Evolutionary conservation across 1,140 invertebrate species (phyloP).

Genomic region (Procambarus virginalis): DNA sequence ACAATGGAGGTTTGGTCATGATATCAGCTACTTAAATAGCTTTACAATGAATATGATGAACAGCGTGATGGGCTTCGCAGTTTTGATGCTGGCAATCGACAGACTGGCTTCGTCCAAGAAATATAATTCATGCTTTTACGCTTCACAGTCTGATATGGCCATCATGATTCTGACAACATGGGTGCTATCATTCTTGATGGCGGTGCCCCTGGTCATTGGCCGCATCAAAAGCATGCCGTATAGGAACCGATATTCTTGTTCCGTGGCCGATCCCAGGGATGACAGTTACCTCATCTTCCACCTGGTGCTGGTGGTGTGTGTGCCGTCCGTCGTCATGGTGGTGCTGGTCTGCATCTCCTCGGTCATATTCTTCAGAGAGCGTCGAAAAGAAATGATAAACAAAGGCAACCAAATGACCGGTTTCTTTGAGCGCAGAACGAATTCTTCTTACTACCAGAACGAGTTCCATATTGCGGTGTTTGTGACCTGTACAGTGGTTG

Average conservation of each 20-base stretch:
- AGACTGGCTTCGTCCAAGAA: constrained; percentile 64
- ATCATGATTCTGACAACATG: constrained; percentile 53
- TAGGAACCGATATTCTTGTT: constrained; percentile 64
- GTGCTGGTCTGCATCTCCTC: constrained; percentile 34
- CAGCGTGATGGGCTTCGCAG: constrained; percentile 58
- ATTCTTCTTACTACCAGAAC: constrained; percentile 65
- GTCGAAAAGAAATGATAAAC: constrained; percentile 65
- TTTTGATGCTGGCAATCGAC: constrained; percentile 57
- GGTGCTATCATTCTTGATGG: constrained; percentile 37
- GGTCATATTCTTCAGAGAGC: constrained; percentile 55
- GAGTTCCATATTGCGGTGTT: constrained; percentile 61
- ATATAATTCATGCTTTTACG: constrained; percentile 18
- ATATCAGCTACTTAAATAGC: constrained; percentile 58
- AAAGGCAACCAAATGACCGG: constrained; percentile 59
- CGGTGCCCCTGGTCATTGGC: constrained; percentile 41
- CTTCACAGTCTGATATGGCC: constrained; percentile 35
- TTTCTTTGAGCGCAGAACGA: constrained; percentile 67
- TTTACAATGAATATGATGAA: constrained; percentile 63
- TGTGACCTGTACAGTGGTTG: constrained; percentile 19
- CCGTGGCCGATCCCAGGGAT: constrained; percentile 58
- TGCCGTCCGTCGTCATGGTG: constrained; percentile 37
- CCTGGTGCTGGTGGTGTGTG: constrained; percentile 32
- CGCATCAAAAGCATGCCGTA: constrained; percentile 64
- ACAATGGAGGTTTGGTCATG: constrained; percentile 65
- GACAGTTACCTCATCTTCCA: constrained; percentile 60